Evolutionary conservation across 2,113 vertebrate species (phyloP).

Genomic region (Ifrita kowaldi): DNA sequence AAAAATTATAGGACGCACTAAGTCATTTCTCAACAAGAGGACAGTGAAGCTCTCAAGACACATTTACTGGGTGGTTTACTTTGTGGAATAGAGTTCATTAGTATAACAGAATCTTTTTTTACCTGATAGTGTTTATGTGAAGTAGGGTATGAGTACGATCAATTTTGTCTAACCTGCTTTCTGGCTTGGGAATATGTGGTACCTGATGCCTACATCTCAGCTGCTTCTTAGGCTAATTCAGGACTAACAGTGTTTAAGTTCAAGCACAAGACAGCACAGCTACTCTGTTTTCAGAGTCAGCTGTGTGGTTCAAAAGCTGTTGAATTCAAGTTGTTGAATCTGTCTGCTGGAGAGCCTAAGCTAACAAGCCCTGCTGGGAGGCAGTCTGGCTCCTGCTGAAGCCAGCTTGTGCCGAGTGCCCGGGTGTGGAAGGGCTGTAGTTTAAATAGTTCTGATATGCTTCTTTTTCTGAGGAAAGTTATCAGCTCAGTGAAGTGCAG

Average conservation of each 20-base stretch:
- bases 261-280: background rate
- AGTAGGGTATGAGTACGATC: background rate
- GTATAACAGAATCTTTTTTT: background rate
- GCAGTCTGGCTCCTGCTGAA: background rate
- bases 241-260: background rate
- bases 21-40: background rate
- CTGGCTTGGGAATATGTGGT: rapidly evolving
- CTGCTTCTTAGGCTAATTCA: background rate
- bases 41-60: background rate
- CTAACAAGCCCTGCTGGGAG: background rate
- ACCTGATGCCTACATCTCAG: background rate
- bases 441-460: background rate
- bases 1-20: background rate
- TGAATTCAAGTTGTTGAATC: background rate
- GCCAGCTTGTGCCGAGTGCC: background rate
- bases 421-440: background rate
- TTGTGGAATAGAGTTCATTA: background rate
- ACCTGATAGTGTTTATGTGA: background rate
- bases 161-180: background rate
- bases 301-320: background rate
- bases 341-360: background rate
- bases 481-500: background rate
- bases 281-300: background rate
- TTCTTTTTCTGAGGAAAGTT: background rate
- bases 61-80: background rate